Base-by-base conservation (phyloP, 2,888 invertebrate genomes). In the Aplocera efformata region DNA sequence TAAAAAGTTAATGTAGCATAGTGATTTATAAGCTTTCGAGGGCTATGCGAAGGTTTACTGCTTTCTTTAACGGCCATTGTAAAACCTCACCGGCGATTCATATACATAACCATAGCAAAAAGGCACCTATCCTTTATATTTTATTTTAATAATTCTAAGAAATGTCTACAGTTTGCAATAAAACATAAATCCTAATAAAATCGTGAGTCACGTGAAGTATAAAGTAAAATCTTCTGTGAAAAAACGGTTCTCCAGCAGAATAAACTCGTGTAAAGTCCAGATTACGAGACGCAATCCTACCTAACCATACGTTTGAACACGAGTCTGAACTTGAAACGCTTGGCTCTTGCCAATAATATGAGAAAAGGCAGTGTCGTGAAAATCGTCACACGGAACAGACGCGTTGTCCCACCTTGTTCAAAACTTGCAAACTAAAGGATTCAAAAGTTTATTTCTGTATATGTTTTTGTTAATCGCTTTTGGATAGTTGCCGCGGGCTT, bases 361-460 rank as follows among this genome's bases (percentile, higher is more conserved):
- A 53, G 59, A 32, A 49, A 48, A 68, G 63, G 54, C 74, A 84
- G 85, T 82, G 56, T 68, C 57, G 60, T 62, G 53, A 60, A 62
- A 68, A 65, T 50, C 64, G 61, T 63, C 65, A 67, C 45, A 49
- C 57, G 54, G 58, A 53, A 53, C 72, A 73, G 69, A 65, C 77
- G 81, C 56, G 53, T 50, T 59, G 60, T 48, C 54, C 55, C 56
- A 61, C 60, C 61, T 68, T 63, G 56, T 67, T 58, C 60, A 54
- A 59, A 63, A 48, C 25, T 63, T 62, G 63, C 2, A 17, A 2
- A 3, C 58, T 51, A 69, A 73, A 77, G 72, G 76, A 74, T 76
- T 67, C 64, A 56, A 52, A 58, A 50, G 73, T 69, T 77, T 84
- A 84, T 85, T 85, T 82, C 67, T 58, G 68, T 75, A 71, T 44